These are phyloP conservation scores for Carettochelys insculpta DNA, from an alignment of 2,113 vertebrate species.

Conservation along the genomic window DNA sequence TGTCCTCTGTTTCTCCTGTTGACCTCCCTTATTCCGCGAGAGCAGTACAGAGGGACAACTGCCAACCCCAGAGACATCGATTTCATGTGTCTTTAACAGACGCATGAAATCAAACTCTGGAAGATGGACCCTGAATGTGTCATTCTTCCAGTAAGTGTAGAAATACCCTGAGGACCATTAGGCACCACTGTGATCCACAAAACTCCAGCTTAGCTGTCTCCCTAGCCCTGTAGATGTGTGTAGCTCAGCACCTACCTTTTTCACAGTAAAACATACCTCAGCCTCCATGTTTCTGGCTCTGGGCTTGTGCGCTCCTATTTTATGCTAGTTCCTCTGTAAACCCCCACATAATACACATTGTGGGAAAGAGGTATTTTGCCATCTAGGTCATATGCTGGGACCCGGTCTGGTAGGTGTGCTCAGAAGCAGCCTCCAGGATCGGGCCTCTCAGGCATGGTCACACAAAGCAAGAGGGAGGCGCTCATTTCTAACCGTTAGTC, in stretches of 20 bases:
- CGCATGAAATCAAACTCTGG: too few species aligned
- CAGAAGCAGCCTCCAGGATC: neutral
- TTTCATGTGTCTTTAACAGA: too few species aligned
- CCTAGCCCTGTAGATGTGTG: neutral
- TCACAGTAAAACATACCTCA: neutral
- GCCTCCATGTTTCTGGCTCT: neutral
- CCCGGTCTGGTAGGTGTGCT: neutral
- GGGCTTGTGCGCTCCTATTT: neutral
- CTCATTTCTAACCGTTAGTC: neutral
- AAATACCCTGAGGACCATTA: neutral
- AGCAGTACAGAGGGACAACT: too few species aligned
- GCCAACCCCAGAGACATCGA: too few species aligned
- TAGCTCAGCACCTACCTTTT: neutral
- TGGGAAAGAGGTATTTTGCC: neutral
- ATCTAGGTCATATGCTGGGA: neutral
- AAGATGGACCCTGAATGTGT: too few species aligned
- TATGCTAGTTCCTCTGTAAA: neutral
- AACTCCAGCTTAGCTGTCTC: neutral
- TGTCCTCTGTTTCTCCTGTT: too few species aligned
- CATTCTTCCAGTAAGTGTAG: too few species aligned
- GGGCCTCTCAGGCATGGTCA: neutral
- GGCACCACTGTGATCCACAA: neutral
- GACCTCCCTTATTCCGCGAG: too few species aligned
- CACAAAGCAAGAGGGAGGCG: neutral
- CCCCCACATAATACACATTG: neutral